A percentile compares a stretch with the other conserved stretches of the same genome.
Conservation (phyloP, 2,888 invertebrate species). For the Fragum whitleyi region DNA sequence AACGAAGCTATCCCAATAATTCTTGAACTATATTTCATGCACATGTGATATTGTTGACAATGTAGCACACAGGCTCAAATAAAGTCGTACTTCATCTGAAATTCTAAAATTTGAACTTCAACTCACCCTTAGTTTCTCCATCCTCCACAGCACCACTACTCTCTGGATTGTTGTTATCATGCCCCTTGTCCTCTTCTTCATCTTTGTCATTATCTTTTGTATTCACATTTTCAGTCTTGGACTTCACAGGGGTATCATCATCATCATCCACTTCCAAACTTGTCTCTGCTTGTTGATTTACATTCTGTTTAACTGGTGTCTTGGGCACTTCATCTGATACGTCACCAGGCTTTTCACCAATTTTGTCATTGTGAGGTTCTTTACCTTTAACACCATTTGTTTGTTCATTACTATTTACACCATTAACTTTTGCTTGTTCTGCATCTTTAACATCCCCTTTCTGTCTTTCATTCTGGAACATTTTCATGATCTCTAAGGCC, state of each 20-base stretch:
- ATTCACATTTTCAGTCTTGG: slow-evolving; percentile 13
- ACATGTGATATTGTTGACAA: too few relatives aligned
- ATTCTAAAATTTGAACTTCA: neutral
- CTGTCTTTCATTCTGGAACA: slow-evolving; percentile 65
- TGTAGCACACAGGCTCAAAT: too few relatives aligned
- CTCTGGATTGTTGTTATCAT: neutral
- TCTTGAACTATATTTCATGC: too few relatives aligned
- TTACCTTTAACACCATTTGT: neutral
- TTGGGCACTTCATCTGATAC: neutral
- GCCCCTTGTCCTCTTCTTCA: neutral
- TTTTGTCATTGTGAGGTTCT: neutral
- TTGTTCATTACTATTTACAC: slow-evolving; percentile 8
- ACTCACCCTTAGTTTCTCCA: neutral
- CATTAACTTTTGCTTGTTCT: slow-evolving; percentile 31
- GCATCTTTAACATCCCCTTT: slow-evolving; percentile 24
- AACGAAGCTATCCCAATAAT: too few relatives aligned
- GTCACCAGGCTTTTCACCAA: neutral
- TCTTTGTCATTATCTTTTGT: slow-evolving; percentile 3
- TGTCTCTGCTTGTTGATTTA: neutral
- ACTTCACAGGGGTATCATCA: neutral
- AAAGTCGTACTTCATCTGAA: too few relatives aligned
- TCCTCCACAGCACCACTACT: neutral
- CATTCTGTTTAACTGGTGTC: neutral
- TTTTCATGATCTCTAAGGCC: slow-evolving; percentile 72
- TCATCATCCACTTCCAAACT: neutral